Percentiles rank a stretch among this genome's conserved stretches.
Evolutionary conservation across 2,113 vertebrate genomes (phyloP).

Genomic region (Notothenia coriiceps): DNA sequence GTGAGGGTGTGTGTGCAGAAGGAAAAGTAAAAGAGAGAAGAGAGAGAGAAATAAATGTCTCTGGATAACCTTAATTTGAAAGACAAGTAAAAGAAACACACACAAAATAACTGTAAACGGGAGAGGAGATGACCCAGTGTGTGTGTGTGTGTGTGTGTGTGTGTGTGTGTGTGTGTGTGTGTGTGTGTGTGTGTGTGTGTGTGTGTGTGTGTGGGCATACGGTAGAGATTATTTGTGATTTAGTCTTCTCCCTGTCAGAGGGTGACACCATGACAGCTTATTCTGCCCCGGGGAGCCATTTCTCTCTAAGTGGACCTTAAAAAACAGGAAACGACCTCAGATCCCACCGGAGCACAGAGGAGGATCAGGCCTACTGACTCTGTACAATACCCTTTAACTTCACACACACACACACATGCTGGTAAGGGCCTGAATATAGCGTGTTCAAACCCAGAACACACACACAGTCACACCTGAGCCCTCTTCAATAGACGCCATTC

Average conservation of each 20-base stretch:
- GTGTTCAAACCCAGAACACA: conserved; percentile 64
- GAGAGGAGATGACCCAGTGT: conserved; percentile 1
- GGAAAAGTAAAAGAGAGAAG: background rate
- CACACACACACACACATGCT: conserved; percentile 22
- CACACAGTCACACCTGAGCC: conserved; percentile 76
- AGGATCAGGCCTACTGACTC: conserved; percentile 78
- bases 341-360: conserved; percentile 63
- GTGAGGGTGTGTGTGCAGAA: conserved; percentile 13
- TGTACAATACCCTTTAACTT: conserved; percentile 72
- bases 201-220: conserved; percentile 6
- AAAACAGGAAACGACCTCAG: conserved; percentile 81
- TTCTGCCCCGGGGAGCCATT: conserved; percentile 68
- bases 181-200: too few species aligned
- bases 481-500: conserved; percentile 74
- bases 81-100: background rate
- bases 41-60: conserved; percentile 1
- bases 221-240: conserved; percentile 69
- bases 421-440: conserved; percentile 38
- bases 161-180: too few species aligned
- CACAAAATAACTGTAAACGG: background rate
- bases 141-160: too few species aligned
- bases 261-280: conserved; percentile 74
- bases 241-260: conserved; percentile 64
- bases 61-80: conserved; percentile 5
- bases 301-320: conserved; percentile 76